Percentiles rank a stretch among this genome's conserved stretches.
Evolutionary conservation across 2,797 vertebrate genomes (phyloP).

Genomic region (Esox lucius): DNA sequence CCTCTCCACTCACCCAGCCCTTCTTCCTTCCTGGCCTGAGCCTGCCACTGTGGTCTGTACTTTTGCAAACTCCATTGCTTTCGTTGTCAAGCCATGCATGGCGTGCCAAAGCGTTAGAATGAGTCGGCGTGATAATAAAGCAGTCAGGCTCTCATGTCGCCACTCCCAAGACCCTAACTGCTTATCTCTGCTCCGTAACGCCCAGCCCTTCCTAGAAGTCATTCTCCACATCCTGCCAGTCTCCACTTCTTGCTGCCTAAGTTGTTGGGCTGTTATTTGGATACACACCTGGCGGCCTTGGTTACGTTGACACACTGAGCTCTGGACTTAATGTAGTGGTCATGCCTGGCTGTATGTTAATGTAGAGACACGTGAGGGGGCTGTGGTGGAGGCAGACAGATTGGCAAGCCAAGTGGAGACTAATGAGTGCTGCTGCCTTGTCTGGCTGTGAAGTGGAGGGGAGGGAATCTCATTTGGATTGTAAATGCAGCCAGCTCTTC

Average conservation of each 20-base stretch:
- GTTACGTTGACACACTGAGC: slow-evolving; percentile 56
- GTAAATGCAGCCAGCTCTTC: slow-evolving; percentile 29
- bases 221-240: too few species aligned
- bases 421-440: slow-evolving; percentile 31
- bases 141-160: background rate
- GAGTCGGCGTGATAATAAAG: background rate
- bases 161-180: slow-evolving; percentile 29
- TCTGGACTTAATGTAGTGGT: slow-evolving; percentile 37
- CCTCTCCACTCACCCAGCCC: background rate
- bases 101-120: too few species aligned
- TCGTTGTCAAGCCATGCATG: background rate
- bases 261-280: slow-evolving; percentile 33
- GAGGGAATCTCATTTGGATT: slow-evolving; percentile 42
- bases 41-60: too few species aligned
- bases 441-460: slow-evolving; percentile 16
- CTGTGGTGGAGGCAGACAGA: slow-evolving; percentile 17
- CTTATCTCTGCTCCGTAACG: slow-evolving; percentile 9
- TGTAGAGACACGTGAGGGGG: slow-evolving; percentile 33
- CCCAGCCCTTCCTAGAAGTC: slow-evolving; percentile 9
- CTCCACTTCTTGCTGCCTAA: background rate
- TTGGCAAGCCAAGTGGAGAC: slow-evolving; percentile 38
- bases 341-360: slow-evolving; percentile 42
- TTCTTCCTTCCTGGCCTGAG: background rate
- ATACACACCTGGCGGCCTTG: slow-evolving; percentile 52
- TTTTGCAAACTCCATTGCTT: too few species aligned